Evolutionary conservation across 2,888 invertebrate genomes (phyloP), one percentile per base, ranked within the genome.

Genomic region (Strigamia crassipes): DNA sequence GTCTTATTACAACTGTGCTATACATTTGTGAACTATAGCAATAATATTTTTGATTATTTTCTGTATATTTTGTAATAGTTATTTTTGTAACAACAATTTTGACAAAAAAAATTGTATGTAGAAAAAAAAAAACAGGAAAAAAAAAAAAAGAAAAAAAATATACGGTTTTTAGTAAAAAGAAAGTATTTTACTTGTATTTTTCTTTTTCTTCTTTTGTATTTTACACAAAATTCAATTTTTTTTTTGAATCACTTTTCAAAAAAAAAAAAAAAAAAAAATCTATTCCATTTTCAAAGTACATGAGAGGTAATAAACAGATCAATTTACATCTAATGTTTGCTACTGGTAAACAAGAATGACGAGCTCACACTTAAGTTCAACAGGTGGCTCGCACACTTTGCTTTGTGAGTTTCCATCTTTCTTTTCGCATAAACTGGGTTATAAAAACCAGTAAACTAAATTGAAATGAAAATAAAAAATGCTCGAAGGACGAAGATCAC

Each of bases 11-110:
- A 73, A 73, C 27, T 34, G 23, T 27, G 78, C 78, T 15, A 77
- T 56, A n/a, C n/a, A 18, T 56, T 56, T 9, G 18, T n/a, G 21
- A 56, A 56, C 18, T 56, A 18, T 56, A 56, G 18, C 56, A 56
- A 56, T 56, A 56, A 46, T 56, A 38, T 56, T 56, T 56, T 56
- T 56, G 56, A 56, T 18, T 21, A 18, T 21, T 2, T 56, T n/a
- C 56, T 56, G 56, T 56, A 56, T 56, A 56, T 56, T 56, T 56
- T 56, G n/a, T 56, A 56, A 56, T 56, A 56, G 56, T 56, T 27
- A 56, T 56, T 56, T 56, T 56, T 56, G 56, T 56, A 56, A 56
- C 18, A 8, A 56, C 38, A 56, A 56, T 46, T 46, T 46, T 13
- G 5, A n/a, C 9, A 56, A 18, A 56, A 13, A 18, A 56, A 56